phyloP scores from a whole-genome alignment of 2,113 vertebrate species.

The Euleptes europaea region DNA sequence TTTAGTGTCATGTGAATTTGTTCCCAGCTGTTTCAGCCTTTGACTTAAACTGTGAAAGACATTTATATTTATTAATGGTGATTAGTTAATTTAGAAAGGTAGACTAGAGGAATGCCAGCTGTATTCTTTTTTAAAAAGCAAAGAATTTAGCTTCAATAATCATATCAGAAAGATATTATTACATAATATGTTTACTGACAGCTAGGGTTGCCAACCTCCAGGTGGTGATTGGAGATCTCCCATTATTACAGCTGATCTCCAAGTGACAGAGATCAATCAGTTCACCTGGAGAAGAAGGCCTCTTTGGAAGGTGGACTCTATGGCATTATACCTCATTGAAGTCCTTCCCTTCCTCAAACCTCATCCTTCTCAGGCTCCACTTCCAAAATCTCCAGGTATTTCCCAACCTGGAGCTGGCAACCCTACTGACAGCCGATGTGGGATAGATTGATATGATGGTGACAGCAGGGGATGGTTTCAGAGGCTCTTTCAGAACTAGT shows the following conservation, averaged over 20 bases:
- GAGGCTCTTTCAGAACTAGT: neutral
- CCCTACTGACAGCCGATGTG: slow-evolving; percentile 53
- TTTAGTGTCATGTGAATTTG: slow-evolving; percentile 48
- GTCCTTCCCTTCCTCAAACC: no score
- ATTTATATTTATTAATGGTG: slow-evolving; percentile 56
- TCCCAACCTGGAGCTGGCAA: no score
- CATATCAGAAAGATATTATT: slow-evolving; percentile 6
- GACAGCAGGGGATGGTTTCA: neutral
- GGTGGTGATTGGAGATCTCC: no score
- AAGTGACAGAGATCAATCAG: no score
- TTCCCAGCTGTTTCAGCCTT: slow-evolving; percentile 53
- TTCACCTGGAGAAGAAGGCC: no score
- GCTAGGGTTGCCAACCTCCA: no score
- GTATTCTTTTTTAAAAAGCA: slow-evolving; percentile 42
- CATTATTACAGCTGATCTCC: no score
- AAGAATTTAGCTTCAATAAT: slow-evolving; percentile 45
- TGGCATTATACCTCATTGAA: no score
- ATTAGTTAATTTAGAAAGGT: slow-evolving; percentile 63
- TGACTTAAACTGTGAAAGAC: slow-evolving; percentile 54
- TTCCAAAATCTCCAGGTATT: no score
- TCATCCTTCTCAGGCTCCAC: no score
- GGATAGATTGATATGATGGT: slow-evolving; percentile 19
- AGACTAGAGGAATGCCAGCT: slow-evolving; percentile 51
- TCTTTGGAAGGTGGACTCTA: no score
- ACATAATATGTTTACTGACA: slow-evolving; percentile 15